These are phyloP conservation scores for Penaeus japonicus DNA, from an alignment of 1,140 invertebrate genomes.

Conservation along the genomic window DNA sequence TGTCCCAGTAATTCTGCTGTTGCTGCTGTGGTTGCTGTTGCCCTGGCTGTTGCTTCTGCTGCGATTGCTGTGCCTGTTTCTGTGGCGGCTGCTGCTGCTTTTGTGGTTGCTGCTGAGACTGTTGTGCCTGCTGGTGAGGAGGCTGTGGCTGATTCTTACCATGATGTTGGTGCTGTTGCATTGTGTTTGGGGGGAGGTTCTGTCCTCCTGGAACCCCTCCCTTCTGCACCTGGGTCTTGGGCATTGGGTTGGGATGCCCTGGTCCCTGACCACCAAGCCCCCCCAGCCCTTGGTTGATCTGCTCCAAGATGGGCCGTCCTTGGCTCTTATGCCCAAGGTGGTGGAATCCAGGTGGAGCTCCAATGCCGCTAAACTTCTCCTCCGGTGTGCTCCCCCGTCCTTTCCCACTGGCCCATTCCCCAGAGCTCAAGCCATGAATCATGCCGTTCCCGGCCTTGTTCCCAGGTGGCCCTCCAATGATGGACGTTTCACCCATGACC, in stretches of 20 bases:
- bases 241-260: background rate
- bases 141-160: background rate
- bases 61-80: background rate
- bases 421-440: too few relatives aligned
- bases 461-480: too few relatives aligned
- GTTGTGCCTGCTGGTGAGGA: background rate
- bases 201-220: too few relatives aligned
- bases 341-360: background rate
- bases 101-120: background rate
- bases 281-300: background rate
- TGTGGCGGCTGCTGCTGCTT: background rate
- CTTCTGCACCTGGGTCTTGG: background rate
- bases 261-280: background rate
- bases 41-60: background rate
- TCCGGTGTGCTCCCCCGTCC: background rate
- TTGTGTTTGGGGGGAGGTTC: background rate
- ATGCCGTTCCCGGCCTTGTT: too few relatives aligned
- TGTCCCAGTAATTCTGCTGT: conserved; percentile 6
- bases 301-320: background rate
- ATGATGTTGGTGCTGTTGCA: background rate
- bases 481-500: too few relatives aligned
- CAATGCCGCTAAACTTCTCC: background rate
- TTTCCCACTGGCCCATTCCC: background rate
- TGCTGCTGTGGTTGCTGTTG: background rate
- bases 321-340: background rate